Evolutionary conservation across 2,113 vertebrate genomes (phyloP).

Genomic region (Tenrec ecaudatus): DNA sequence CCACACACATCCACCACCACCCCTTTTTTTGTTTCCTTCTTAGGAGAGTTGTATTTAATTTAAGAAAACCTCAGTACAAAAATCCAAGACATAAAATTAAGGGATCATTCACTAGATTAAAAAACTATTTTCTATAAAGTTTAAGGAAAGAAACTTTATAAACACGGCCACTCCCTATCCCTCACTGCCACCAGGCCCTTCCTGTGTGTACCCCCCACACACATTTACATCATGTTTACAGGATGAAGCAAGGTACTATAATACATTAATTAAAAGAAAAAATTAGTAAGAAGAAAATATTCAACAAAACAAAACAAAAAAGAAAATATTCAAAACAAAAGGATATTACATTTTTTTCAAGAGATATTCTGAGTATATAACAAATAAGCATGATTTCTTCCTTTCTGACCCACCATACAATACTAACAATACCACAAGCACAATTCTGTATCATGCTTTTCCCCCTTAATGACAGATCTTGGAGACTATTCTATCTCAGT

Average conservation of each 20-base stretch:
- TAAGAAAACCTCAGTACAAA: conserved; percentile 38
- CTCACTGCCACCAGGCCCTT: not conserved
- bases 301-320: too few relatives aligned
- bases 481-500: not conserved
- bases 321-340: not conserved
- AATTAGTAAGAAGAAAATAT: not conserved
- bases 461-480: not conserved
- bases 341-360: not conserved
- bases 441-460: too few relatives aligned
- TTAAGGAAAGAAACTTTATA: not conserved
- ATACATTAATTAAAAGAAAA: not conserved
- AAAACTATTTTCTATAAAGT: not conserved
- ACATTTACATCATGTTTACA: not conserved
- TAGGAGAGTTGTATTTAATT: conserved; percentile 27
- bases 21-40: not conserved
- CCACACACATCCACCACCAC: too few relatives aligned
- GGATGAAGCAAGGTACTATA: not conserved
- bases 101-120: conserved; percentile 27
- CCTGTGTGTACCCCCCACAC: too few relatives aligned
- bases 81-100: conserved; percentile 7
- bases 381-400: not conserved
- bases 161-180: not conserved
- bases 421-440: too few relatives aligned
- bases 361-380: not conserved
- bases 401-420: not conserved